phyloP scores from a whole-genome alignment of 1,140 invertebrate genomes.

The Listronotus oregonensis region DNA sequence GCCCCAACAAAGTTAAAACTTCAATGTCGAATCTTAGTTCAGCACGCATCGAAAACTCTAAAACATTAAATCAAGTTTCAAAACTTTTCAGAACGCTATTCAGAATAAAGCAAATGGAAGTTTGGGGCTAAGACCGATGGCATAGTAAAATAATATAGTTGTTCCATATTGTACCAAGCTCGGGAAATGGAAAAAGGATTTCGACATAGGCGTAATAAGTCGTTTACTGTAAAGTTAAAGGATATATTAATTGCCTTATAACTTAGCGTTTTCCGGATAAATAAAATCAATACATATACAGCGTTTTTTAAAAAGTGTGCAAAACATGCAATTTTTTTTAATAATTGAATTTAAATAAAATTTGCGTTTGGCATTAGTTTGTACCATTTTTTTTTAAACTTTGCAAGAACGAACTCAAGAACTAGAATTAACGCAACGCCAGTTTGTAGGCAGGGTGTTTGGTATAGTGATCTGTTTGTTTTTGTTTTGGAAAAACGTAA shows the following conservation, averaged over 20 bases:
- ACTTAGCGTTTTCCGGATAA: no score
- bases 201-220: slow-evolving; percentile 7
- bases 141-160: slow-evolving; percentile 31
- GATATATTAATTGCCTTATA: no score
- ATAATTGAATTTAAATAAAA: slow-evolving; percentile 1
- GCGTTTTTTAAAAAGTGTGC: background rate
- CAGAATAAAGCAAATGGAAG: slow-evolving; percentile 31
- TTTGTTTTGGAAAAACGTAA: no score
- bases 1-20: slow-evolving; percentile 30
- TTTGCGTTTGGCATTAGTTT: no score
- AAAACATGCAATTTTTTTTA: no score
- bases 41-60: slow-evolving; percentile 34
- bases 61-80: slow-evolving; percentile 39
- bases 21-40: slow-evolving; percentile 26
- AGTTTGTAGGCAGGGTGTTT: no score
- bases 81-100: slow-evolving; percentile 31
- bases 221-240: background rate
- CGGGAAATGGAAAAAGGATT: slow-evolving; percentile 1
- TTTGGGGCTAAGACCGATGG: slow-evolving; percentile 26
- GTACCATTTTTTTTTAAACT: no score
- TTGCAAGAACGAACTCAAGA: no score
- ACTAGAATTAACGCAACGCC: no score
- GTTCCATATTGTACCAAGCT: slow-evolving; percentile 35
- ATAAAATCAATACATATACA: no score
- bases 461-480: no score